phyloP scores from a whole-genome alignment of 2,113 vertebrate genomes.

The Lophotis ruficrista region DNA sequence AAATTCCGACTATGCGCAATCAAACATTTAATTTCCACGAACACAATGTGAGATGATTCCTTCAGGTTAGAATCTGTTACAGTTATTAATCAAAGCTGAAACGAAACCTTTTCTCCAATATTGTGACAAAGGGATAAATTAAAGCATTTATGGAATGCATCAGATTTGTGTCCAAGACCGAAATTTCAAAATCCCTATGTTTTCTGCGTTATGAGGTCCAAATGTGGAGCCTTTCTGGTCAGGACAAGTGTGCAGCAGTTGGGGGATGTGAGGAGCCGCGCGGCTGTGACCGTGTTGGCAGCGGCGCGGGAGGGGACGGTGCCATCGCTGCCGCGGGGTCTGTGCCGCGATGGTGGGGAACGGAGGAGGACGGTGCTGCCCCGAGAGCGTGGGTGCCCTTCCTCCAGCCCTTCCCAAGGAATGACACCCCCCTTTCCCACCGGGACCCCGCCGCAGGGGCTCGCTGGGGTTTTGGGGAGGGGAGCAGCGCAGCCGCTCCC shows the following conservation, averaged over 20 bases:
- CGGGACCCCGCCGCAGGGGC: neutral
- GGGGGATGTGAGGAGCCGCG: neutral
- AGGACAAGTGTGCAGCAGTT: neutral
- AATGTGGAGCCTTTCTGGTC: conserved; percentile 1
- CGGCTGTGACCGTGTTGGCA: rapidly evolving
- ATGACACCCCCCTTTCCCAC: neutral
- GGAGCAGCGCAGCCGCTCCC: neutral
- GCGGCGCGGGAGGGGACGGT: neutral
- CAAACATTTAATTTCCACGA: conserved; percentile 32
- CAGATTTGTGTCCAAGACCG: conserved; percentile 54
- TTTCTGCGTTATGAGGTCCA: conserved; percentile 13
- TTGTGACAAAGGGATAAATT: conserved; percentile 57
- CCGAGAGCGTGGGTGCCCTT: neutral
- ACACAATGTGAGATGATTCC: neutral
- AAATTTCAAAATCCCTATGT: conserved; percentile 29
- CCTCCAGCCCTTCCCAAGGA: too few relatives aligned
- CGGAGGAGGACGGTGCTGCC: neutral
- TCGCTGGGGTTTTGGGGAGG: neutral
- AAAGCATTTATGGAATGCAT: conserved; percentile 59
- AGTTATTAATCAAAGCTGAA: conserved; percentile 49
- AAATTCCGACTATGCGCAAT: conserved; percentile 26
- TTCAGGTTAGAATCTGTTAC: conserved; percentile 29
- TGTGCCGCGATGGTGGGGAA: neutral
- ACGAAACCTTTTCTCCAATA: neutral
- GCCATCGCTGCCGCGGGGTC: rapidly evolving